A percentile compares a stretch with the other conserved stretches of the same genome.
phyloP scores from a whole-genome alignment of 2,113 vertebrate species.

The Cacatua alba region DNA sequence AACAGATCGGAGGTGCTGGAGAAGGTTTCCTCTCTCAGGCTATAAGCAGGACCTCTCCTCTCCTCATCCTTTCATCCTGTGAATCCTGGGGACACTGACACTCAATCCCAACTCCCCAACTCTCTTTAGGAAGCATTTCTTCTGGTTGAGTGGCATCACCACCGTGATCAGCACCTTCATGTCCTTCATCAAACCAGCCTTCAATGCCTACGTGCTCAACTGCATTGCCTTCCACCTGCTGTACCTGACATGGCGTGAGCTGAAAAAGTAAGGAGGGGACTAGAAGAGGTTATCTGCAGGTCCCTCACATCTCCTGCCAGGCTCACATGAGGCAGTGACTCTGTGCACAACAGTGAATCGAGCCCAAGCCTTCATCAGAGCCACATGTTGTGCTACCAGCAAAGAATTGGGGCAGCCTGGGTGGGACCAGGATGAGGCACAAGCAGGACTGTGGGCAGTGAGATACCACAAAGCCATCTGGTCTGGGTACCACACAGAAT shows the following conservation, averaged over 20 bases:
- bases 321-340: not conserved
- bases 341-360: not conserved
- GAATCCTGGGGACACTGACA: not conserved
- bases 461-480: not conserved
- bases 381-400: not conserved
- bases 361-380: not conserved
- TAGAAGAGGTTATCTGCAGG: not conserved
- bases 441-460: not conserved
- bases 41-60: not conserved
- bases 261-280: conserved; percentile 79
- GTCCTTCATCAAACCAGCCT: conserved; percentile 85
- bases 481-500: not conserved
- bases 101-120: not conserved
- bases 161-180: conserved; percentile 78
- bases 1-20: not conserved
- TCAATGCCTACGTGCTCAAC: conserved; percentile 91
- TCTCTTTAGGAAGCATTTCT: conserved; percentile 80
- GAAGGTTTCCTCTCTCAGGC: not conserved
- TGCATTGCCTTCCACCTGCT: conserved; percentile 85
- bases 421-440: not conserved
- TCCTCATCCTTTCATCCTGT: not conserved
- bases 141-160: conserved; percentile 65
- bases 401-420: not conserved
- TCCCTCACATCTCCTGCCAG: not conserved
- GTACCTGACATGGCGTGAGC: conserved; percentile 78